Conservation (phyloP, 1,140 invertebrate genomes). For the Batillaria attramentaria region DNA sequence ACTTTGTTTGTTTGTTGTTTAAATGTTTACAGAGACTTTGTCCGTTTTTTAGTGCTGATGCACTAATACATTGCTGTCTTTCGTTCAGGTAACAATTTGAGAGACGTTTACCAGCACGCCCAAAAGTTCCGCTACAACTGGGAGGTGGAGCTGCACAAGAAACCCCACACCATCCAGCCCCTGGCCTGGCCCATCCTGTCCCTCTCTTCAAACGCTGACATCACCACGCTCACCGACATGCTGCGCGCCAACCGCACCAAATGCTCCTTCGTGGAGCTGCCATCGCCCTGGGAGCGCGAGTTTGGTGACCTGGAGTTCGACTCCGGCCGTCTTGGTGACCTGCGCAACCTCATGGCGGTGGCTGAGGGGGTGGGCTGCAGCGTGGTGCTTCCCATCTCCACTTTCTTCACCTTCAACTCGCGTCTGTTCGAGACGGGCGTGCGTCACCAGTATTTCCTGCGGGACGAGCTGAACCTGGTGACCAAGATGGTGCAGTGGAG, state of each 20-base stretch:
- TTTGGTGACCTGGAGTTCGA: conserved; percentile 41
- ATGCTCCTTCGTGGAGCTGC: conserved; percentile 42
- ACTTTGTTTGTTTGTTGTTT: no score
- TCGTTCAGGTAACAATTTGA: no score
- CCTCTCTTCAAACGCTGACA: conserved; percentile 20
- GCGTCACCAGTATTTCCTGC: conserved; percentile 42
- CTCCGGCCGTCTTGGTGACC: conserved; percentile 7
- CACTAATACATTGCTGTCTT: no score
- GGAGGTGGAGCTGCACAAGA: conserved; percentile 30
- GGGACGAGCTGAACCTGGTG: conserved; percentile 42
- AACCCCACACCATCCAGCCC: conserved; percentile 27
- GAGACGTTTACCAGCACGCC: conserved; percentile 33
- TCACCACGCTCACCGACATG: conserved; percentile 25
- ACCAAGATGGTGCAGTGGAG: conserved; percentile 44
- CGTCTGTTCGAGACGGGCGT: conserved; percentile 41
- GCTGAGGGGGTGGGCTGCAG: conserved; percentile 30
- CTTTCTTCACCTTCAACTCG: conserved; percentile 49
- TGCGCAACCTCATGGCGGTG: conserved; percentile 27
- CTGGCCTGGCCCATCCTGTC: conserved; percentile 37
- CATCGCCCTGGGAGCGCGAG: conserved; percentile 39
- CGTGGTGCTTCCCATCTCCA: conserved; percentile 41
- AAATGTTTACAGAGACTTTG: no score
- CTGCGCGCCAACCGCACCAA: conserved; percentile 13
- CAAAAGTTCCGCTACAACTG: conserved; percentile 38
- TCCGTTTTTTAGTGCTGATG: no score